Evolutionary conservation across 2,113 vertebrate species (phyloP).

Genomic region (Gambusia affinis): DNA sequence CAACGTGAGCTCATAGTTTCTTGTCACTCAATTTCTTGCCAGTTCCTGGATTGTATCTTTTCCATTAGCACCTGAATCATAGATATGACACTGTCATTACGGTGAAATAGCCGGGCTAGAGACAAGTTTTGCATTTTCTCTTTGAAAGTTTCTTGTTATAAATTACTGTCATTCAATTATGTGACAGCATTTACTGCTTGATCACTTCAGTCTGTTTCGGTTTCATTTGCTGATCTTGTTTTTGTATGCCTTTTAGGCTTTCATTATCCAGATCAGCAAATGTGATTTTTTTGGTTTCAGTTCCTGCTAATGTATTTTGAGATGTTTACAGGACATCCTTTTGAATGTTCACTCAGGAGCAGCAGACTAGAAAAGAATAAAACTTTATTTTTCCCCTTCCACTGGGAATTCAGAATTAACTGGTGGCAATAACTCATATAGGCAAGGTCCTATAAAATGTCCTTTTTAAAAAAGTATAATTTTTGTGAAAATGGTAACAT

Average conservation of each 20-base stretch:
- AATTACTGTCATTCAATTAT: conserved; percentile 68
- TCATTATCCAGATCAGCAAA: background rate
- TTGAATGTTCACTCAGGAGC: too few relatives aligned
- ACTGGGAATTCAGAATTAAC: too few relatives aligned
- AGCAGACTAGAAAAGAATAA: too few relatives aligned
- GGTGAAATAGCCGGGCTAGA: conserved; percentile 29
- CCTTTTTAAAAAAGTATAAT: too few relatives aligned
- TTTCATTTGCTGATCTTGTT: conserved; percentile 40
- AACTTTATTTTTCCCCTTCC: too few relatives aligned
- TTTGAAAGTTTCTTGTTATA: conserved; percentile 50
- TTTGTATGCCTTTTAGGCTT: conserved; percentile 29
- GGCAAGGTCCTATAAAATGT: too few relatives aligned
- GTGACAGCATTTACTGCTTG: conserved; percentile 62
- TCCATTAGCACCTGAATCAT: conserved; percentile 67
- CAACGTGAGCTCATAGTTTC: conserved; percentile 65
- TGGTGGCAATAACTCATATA: too few relatives aligned
- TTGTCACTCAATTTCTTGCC: conserved; percentile 70
- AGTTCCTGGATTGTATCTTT: conserved; percentile 59
- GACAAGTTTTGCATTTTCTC: conserved; percentile 66
- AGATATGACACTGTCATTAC: conserved; percentile 61
- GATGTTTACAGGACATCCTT: too few relatives aligned
- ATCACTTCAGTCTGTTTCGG: conserved; percentile 52
- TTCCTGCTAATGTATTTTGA: too few relatives aligned
- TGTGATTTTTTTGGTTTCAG: background rate
- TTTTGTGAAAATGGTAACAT: too few relatives aligned